A percentile compares a stretch with the other conserved stretches of the same genome.
These are phyloP conservation scores for Poecilia gillii DNA, from an alignment of 2,797 vertebrate genomes.

Conservation along the genomic window DNA sequence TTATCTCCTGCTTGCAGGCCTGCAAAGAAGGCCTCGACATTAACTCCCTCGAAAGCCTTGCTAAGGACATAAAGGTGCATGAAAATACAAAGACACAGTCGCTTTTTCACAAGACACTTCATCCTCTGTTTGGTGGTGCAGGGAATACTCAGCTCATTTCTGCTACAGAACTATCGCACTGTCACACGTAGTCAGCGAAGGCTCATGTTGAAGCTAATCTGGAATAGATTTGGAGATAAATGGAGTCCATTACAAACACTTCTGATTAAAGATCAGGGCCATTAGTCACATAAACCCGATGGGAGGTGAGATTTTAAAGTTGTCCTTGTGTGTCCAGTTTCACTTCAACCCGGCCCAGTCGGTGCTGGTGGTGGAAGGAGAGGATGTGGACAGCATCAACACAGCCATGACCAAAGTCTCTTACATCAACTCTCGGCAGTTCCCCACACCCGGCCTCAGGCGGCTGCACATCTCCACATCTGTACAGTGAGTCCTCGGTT, in stretches of 20 bases:
- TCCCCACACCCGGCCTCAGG: conserved; percentile 90
- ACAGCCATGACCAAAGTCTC: conserved; percentile 91
- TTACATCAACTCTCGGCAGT: conserved; percentile 98
- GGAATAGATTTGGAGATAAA: neutral
- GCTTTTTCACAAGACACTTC: conserved; percentile 1
- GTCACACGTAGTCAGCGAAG: neutral
- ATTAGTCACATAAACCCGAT: neutral
- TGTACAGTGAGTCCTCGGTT: conserved; percentile 88
- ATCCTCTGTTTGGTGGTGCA: neutral
- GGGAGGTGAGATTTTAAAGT: neutral
- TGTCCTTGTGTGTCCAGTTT: conserved; percentile 81
- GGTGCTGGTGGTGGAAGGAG: conserved; percentile 93
- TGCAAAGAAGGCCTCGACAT: conserved; percentile 99
- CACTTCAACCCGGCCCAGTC: conserved; percentile 99
- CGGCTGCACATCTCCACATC: conserved; percentile 88
- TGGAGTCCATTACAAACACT: neutral
- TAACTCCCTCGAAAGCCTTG: conserved; percentile 93
- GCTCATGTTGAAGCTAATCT: neutral
- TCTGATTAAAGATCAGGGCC: neutral
- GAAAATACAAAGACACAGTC: conserved; percentile 20
- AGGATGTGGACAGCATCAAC: conserved; percentile 94
- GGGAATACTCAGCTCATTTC: neutral
- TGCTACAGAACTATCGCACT: neutral
- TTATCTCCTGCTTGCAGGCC: conserved; percentile 97
- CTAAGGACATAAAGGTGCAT: conserved; percentile 93